Conservation (phyloP, 2,113 vertebrate genomes). For the Limanda limanda region DNA sequence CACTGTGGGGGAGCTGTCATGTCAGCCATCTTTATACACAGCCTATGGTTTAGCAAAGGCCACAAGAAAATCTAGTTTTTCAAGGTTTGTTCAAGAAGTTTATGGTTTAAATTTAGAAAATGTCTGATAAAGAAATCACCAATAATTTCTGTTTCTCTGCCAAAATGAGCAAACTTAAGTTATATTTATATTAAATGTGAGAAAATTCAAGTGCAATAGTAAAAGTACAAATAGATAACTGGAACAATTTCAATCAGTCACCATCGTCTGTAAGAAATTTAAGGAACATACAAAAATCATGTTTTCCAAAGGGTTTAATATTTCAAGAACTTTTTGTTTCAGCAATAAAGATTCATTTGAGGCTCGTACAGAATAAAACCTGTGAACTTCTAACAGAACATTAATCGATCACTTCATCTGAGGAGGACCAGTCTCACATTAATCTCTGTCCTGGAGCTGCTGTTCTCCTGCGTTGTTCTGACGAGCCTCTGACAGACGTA, state of each 20-base stretch:
- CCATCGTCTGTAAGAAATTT: neutral
- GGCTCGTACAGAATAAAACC: neutral
- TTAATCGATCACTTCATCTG: constrained; percentile 43
- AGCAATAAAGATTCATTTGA: neutral
- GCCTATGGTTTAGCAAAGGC: too few relatives aligned
- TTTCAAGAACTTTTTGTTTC: neutral
- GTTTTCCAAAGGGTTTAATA: neutral
- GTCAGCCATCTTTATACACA: too few relatives aligned
- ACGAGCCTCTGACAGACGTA: constrained; percentile 45
- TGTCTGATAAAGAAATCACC: too few relatives aligned
- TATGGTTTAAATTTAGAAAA: too few relatives aligned
- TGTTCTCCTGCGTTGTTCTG: constrained; percentile 39
- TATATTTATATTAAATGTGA: too few relatives aligned
- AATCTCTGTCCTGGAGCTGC: constrained; percentile 49
- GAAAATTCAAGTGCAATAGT: too few relatives aligned
- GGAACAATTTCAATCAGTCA: neutral
- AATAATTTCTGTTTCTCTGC: too few relatives aligned
- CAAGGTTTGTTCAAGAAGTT: too few relatives aligned
- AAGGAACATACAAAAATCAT: neutral
- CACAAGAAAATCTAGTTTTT: too few relatives aligned
- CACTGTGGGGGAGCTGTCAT: too few relatives aligned
- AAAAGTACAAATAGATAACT: too few relatives aligned
- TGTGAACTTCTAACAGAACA: constrained; percentile 2
- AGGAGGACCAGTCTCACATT: constrained; percentile 32
- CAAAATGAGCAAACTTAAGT: too few relatives aligned